Base-by-base conservation (phyloP, 2,888 invertebrate species). In the Caenorhabditis uteleia region DNA sequence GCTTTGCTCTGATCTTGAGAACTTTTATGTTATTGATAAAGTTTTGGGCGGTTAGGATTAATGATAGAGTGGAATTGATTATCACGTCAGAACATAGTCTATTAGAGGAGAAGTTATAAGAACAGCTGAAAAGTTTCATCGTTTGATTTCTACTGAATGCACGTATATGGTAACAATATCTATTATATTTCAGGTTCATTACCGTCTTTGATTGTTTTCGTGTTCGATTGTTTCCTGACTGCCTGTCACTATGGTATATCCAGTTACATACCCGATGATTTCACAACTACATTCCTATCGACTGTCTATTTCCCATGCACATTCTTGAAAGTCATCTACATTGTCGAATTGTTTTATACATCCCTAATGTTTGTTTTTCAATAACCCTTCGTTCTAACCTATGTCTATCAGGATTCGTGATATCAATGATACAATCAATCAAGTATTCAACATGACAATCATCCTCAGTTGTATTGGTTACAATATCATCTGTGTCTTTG, bases 381-480 rank as follows among this genome's bases (percentile, higher is more conserved):
- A 34, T 12, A 40, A 8, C 21, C 40, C 21, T n/a, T n/a, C n/a
- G n/a, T n/a, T n/a, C n/a, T n/a, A n/a, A n/a, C n/a, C n/a, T n/a
- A n/a, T n/a, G n/a, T n/a, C n/a, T 26, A 44, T 27, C 48, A 60
- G 59, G 49, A 33, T 54, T 25, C 16, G 33, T 26, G 49, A 49
- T 7, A 36, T 64, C 23, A 40, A 25, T 27, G 53, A 54, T 12
- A 45, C 44, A 2, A 40, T 64, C 21, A 57, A 47, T 40, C 57
- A 57, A 38, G 38, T 64, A 27, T 64, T 64, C 64, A 57, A 53
- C 36, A 54, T 58, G 54, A 55, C 57, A 4, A 64, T 64, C 14
- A 45, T 64, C 26, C 40, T 58, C 25, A 45, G 49, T 6, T 54
- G 54, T 25, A 26, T 64, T 25, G 64, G 54, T 25, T 64, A 64